phyloP scores from a whole-genome alignment of 2,797 vertebrate species.

The Taenioides sp. region DNA sequence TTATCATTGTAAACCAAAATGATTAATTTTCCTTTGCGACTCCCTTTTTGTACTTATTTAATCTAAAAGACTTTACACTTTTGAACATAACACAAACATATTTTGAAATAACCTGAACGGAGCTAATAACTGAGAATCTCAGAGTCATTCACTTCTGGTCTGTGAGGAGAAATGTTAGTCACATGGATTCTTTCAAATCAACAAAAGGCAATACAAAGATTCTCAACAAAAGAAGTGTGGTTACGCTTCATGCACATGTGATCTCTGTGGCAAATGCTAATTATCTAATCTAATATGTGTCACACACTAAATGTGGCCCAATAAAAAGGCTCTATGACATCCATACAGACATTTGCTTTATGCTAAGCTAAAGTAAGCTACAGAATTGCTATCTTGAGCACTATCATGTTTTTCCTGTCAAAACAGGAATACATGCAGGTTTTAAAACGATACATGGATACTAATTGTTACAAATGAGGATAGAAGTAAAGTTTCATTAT shows the following conservation, averaged over 20 bases:
- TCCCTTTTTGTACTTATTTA: neutral
- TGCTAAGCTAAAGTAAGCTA: slow-evolving; percentile 22
- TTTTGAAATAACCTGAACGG: neutral
- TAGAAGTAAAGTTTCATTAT: neutral
- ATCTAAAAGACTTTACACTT: neutral
- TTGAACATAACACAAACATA: neutral
- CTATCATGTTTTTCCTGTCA: neutral
- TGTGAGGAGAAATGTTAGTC: neutral
- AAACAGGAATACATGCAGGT: slow-evolving; percentile 5
- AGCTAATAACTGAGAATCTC: neutral
- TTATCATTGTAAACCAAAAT: neutral
- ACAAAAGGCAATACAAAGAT: neutral
- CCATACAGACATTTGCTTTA: slow-evolving; percentile 5
- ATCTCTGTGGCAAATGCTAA: neutral
- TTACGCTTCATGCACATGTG: neutral
- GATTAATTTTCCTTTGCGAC: neutral
- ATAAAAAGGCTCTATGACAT: neutral
- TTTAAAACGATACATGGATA: slow-evolving; percentile 18
- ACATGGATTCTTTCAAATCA: neutral
- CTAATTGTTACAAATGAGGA: neutral
- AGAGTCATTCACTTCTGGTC: neutral
- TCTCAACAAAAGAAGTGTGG: neutral
- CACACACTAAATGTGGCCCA: neutral
- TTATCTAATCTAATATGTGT: neutral
- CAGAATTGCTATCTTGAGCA: slow-evolving; percentile 1